These are phyloP conservation scores for Matsumurasca onukii DNA, from an alignment of 1,140 invertebrate species.

Conservation along the genomic window DNA sequence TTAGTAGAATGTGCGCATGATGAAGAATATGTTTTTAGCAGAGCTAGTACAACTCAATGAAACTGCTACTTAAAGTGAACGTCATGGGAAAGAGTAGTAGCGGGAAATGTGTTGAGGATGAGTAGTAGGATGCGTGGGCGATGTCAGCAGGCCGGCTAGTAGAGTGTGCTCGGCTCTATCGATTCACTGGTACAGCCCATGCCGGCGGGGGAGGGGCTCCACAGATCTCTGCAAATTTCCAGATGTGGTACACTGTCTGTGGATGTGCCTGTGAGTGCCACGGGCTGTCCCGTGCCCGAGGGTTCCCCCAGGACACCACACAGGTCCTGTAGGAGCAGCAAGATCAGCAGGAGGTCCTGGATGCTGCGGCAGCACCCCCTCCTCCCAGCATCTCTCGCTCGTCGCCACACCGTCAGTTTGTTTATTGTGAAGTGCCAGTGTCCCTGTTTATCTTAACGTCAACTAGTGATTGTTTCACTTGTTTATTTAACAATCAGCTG, in stretches of 20 bases:
- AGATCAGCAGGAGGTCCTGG: background rate
- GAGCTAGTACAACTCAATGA: too few species aligned
- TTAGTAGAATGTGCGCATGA: too few species aligned
- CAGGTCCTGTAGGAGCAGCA: background rate
- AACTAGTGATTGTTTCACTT: background rate
- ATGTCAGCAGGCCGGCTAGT: constrained; percentile 8
- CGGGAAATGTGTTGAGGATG: too few species aligned
- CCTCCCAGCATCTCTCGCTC: background rate
- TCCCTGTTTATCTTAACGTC: background rate
- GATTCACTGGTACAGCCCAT: constrained; percentile 15
- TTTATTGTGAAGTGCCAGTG: background rate
- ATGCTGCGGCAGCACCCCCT: background rate
- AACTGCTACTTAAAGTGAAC: too few species aligned
- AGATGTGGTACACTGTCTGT: constrained; percentile 12
- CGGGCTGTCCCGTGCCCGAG: background rate
- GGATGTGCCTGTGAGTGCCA: background rate
- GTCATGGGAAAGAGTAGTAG: background rate
- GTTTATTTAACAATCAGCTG: background rate
- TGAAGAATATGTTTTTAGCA: background rate
- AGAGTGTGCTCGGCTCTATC: constrained; percentile 19
- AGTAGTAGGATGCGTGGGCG: background rate
- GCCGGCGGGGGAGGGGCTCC: constrained; percentile 2
- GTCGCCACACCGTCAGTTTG: background rate
- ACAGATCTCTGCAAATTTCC: constrained; percentile 27
- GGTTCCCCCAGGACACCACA: background rate